A percentile compares a stretch with the other conserved stretches of the same genome.
Conservation (phyloP, 2,797 vertebrate genomes). For the Danio kyathit region DNA sequence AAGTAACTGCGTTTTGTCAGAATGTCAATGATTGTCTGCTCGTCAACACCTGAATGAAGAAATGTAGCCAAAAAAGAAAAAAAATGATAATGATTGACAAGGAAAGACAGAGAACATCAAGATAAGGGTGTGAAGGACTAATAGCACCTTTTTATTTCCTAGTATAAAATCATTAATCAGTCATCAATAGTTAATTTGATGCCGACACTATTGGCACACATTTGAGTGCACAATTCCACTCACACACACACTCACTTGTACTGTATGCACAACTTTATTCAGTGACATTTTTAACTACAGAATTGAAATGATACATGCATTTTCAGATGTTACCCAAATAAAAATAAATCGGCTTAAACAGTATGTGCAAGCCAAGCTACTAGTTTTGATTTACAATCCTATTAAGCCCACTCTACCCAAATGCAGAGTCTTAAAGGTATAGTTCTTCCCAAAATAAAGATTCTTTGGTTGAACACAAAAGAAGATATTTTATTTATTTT, state of each 20-base stretch:
- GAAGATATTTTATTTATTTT: too few species aligned
- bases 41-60: conserved; percentile 88
- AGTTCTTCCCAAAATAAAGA: too few species aligned
- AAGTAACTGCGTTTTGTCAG: conserved; percentile 90
- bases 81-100: not conserved
- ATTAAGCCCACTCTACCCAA: too few species aligned
- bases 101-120: not conserved
- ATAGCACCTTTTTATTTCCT: conserved; percentile 22
- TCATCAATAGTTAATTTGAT: not conserved
- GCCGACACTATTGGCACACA: not conserved
- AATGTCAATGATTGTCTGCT: conserved; percentile 92
- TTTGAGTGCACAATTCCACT: not conserved
- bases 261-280: not conserved
- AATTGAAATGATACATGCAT: not conserved
- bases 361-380: too few species aligned
- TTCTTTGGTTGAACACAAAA: too few species aligned
- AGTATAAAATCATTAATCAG: conserved; percentile 20
- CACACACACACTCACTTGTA: not conserved
- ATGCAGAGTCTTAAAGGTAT: not conserved
- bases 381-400: not conserved
- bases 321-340: not conserved
- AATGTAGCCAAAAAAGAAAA: not conserved
- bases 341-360: too few species aligned
- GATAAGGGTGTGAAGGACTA: not conserved
- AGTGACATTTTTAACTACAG: not conserved